These are phyloP conservation scores for Lithobates pipiens DNA, from an alignment of 2,797 vertebrate species.

Conservation along the genomic window DNA sequence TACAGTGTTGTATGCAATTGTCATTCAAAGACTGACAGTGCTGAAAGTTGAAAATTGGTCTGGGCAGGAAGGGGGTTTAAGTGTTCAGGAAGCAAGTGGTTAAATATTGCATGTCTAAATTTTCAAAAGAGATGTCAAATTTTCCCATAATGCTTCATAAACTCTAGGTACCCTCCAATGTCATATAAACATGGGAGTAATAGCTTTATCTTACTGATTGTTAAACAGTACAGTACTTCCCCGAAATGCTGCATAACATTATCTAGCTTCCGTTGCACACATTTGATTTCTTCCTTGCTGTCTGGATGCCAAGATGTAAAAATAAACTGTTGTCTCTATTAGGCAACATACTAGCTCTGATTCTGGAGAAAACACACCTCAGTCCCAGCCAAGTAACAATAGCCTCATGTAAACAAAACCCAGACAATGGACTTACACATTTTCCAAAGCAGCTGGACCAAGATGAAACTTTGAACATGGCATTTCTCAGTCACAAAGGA, in stretches of 20 bases:
- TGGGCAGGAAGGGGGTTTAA: no score
- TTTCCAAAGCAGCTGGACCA: slow-evolving; percentile 26
- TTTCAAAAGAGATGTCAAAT: neutral
- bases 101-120: no score
- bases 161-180: slow-evolving; percentile 1
- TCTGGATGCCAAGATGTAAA: slow-evolving; percentile 30
- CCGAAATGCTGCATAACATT: slow-evolving; percentile 22
- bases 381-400: slow-evolving; percentile 37
- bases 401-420: slow-evolving; percentile 39
- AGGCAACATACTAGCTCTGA: neutral
- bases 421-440: slow-evolving; percentile 6
- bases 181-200: slow-evolving; percentile 21
- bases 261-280: slow-evolving; percentile 39
- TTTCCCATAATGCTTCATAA: neutral
- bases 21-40: no score
- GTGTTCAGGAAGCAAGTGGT: no score
- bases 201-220: slow-evolving; percentile 22
- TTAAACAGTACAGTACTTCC: slow-evolving; percentile 34
- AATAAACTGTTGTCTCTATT: slow-evolving; percentile 41
- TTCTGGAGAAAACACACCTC: slow-evolving; percentile 19
- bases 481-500: slow-evolving; percentile 27
- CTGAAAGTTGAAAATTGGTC: no score
- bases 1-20: no score
- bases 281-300: slow-evolving; percentile 36
- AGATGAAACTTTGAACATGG: slow-evolving; percentile 33